phyloP scores from a whole-genome alignment of 2,888 invertebrate genomes.

The Amblyjoppa fuscipennis region DNA sequence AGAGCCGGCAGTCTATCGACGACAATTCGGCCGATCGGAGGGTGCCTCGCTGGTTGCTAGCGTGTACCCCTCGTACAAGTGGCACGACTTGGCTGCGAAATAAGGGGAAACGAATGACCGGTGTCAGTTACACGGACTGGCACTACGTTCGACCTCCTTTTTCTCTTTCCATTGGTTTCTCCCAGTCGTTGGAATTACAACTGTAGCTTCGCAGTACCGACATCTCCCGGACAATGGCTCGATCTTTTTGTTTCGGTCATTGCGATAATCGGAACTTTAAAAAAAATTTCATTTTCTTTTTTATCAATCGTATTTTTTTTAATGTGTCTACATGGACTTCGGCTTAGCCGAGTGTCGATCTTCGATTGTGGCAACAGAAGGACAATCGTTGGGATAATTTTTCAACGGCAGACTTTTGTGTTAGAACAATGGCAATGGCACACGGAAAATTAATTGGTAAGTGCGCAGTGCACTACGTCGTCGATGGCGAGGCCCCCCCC shows the following conservation, averaged over 20 bases:
- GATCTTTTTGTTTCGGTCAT: background rate
- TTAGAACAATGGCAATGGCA: slow-evolving; percentile 80
- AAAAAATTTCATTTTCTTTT: too few species aligned
- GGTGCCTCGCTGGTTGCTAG: slow-evolving; percentile 45
- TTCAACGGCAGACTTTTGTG: slow-evolving; percentile 75
- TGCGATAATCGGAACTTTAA: slow-evolving; percentile 1
- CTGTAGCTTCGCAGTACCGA: slow-evolving; percentile 36
- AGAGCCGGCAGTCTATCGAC: slow-evolving; percentile 46
- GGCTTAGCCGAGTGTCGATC: background rate
- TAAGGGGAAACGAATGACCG: slow-evolving; percentile 81
- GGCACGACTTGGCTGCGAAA: slow-evolving; percentile 79
- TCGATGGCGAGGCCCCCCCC: slow-evolving; percentile 69
- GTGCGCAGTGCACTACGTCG: slow-evolving; percentile 68
- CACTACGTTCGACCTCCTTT: slow-evolving; percentile 73
- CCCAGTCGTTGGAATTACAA: slow-evolving; percentile 60
- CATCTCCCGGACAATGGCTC: background rate
- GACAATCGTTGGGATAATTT: slow-evolving; percentile 68
- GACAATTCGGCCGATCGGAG: slow-evolving; percentile 43
- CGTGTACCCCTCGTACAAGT: slow-evolving; percentile 74
- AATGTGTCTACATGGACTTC: background rate
- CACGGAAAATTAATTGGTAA: slow-evolving; percentile 83
- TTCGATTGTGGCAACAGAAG: slow-evolving; percentile 38
- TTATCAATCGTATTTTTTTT: background rate
- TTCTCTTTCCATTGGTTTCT: slow-evolving; percentile 45
- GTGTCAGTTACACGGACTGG: slow-evolving; percentile 84